Evolutionary conservation across 2,797 vertebrate genomes (phyloP), one percentile per base, ranked within the genome.

Genomic region (Poeciliopsis infans): DNA sequence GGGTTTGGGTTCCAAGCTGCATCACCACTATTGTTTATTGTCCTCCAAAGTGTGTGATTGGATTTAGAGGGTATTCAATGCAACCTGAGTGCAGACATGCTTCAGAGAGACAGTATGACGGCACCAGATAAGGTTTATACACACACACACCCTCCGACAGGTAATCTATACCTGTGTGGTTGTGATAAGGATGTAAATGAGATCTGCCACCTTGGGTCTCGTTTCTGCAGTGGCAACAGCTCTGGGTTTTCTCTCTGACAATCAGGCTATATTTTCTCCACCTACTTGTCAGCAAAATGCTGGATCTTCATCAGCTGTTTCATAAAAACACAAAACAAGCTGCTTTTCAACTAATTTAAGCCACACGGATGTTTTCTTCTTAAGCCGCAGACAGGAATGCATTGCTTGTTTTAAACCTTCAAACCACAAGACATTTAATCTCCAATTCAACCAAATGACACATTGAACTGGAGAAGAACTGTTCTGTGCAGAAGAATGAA

Each of bases 111-210:
- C 6, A 36, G 53, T 75, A 74, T 89, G 86, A 88, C 77, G 57
- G 61, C 84, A 89, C 80, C 78, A 88, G 86, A 92, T 92, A 87
- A 88, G 85, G 85, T 89, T 70, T 16, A 70, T 70, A 31, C 72
- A 53, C 72, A 33, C 61, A 31, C 57, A n/a, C 64, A 45, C 81
- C 33, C 83, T 1, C 70, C 45, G 36, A 51, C 74, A 84, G 75
- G 83, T 79, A 86, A 91, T 80, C 79, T 51, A 82, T 75, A 81
- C 79, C 76, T 80, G 53, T 55, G 72, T 69, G 61, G 75, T 51
- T 73, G 85, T 87, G 90, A 87, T 89, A 88, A 89, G 75, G 68
- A 87, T 86, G 87, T 86, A 91, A 92, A 90, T 80, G 75, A 88
- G 83, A 78, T 82, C 78, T 76, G 76, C 47, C 15, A 53, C 78